Evolutionary conservation across 2,888 invertebrate genomes (phyloP).

Genomic region (Drosophila greeni): DNA sequence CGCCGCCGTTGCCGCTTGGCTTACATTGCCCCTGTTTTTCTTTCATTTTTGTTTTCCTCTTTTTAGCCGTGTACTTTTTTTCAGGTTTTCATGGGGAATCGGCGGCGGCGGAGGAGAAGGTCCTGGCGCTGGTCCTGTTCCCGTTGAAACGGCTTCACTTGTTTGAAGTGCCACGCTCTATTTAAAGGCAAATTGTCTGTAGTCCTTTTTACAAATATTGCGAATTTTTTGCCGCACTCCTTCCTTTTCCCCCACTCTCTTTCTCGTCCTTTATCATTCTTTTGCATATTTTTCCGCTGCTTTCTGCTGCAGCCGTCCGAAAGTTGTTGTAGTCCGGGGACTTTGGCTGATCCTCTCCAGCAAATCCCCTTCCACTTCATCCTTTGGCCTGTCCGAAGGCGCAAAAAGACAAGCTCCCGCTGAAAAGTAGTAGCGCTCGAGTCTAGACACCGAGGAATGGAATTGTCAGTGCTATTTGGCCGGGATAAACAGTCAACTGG

Average conservation of each 20-base stretch:
- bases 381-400: conserved; percentile 36
- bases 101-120: background rate
- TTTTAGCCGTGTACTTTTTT: conserved; percentile 24
- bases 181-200: conserved; percentile 75
- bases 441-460: conserved; percentile 64
- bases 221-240: conserved; percentile 45
- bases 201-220: conserved; percentile 72
- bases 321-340: conserved; percentile 34
- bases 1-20: conserved; percentile 14
- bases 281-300: conserved; percentile 61
- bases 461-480: conserved; percentile 46
- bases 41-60: conserved; percentile 55
- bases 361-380: conserved; percentile 9
- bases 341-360: conserved; percentile 37
- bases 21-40: conserved; percentile 41
- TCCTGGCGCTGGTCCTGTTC: conserved; percentile 3
- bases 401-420: conserved; percentile 58
- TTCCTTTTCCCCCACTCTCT: background rate
- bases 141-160: conserved; percentile 50
- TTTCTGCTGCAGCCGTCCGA: conserved; percentile 47
- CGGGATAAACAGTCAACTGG: conserved; percentile 55
- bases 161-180: conserved; percentile 74
- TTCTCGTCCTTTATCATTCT: conserved; percentile 18
- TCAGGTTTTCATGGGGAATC: no score
- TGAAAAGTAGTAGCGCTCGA: conserved; percentile 45